Evolutionary conservation across 1,140 invertebrate species (phyloP).

Genomic region (Apolygus lucorum): DNA sequence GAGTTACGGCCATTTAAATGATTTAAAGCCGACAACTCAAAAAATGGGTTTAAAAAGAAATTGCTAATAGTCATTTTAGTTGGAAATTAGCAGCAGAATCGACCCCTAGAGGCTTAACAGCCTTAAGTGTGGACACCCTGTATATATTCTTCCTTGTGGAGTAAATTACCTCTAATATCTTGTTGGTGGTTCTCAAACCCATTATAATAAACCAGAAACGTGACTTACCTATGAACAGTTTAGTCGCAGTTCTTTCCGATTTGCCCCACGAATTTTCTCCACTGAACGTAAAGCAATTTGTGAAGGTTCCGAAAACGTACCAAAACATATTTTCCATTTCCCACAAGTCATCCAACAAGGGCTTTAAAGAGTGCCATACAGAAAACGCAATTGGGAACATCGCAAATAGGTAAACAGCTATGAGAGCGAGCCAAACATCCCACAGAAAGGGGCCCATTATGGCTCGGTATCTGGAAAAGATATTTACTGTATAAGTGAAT

Average conservation of each 20-base stretch:
- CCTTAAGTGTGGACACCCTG: too few relatives aligned
- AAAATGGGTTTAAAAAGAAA: too few relatives aligned
- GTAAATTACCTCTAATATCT: too few relatives aligned
- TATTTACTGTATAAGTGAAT: too few relatives aligned
- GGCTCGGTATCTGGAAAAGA: constrained; percentile 67
- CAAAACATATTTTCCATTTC: constrained; percentile 53
- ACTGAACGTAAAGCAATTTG: constrained; percentile 63
- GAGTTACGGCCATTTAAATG: too few relatives aligned
- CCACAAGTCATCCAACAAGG: constrained; percentile 52
- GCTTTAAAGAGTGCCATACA: constrained; percentile 51
- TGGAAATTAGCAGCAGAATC: too few relatives aligned
- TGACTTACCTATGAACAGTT: constrained; percentile 57
- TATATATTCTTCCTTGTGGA: too few relatives aligned
- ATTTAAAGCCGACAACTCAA: too few relatives aligned
- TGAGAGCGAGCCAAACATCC: constrained; percentile 62
- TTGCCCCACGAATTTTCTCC: constrained; percentile 57
- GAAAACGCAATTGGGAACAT: constrained; percentile 61
- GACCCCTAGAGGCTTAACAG: too few relatives aligned
- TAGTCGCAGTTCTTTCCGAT: constrained; percentile 55
- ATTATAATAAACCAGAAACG: too few relatives aligned
- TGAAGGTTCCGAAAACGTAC: constrained; percentile 71
- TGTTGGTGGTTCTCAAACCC: too few relatives aligned
- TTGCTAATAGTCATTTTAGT: too few relatives aligned
- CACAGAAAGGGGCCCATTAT: constrained; percentile 70
- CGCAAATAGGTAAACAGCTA: constrained; percentile 55